phyloP scores from a whole-genome alignment of 2,888 invertebrate species.

The Hypselothyrea guttata region DNA sequence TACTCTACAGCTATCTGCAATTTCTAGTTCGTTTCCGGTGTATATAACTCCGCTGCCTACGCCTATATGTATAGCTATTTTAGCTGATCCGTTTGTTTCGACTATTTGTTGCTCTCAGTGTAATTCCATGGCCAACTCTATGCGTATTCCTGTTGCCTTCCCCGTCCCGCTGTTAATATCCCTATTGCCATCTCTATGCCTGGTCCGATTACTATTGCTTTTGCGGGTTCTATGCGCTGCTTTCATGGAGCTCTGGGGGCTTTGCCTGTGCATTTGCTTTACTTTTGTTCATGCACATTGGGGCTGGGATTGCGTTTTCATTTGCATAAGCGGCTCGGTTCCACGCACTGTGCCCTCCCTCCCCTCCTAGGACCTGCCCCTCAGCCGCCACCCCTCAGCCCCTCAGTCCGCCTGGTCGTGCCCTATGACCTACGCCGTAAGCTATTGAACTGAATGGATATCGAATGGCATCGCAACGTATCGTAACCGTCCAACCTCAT shows the following conservation, averaged over 20 bases:
- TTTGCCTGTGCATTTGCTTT: slow-evolving; percentile 33
- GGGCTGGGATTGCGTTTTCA: slow-evolving; percentile 34
- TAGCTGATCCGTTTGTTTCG: too few species aligned
- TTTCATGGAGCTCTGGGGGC: not conserved
- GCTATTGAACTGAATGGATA: slow-evolving; percentile 14
- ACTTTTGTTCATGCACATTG: slow-evolving; percentile 42
- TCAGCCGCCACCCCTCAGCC: not conserved
- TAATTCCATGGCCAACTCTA: too few species aligned
- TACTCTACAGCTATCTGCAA: too few species aligned
- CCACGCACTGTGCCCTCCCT: not conserved
- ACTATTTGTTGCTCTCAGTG: too few species aligned
- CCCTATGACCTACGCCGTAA: not conserved
- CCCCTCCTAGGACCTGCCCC: not conserved
- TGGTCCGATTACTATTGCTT: too few species aligned
- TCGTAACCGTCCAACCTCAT: slow-evolving; percentile 9
- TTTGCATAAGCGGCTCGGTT: slow-evolving; percentile 49
- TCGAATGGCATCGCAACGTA: not conserved
- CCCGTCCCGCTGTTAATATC: too few species aligned
- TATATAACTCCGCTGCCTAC: too few species aligned
- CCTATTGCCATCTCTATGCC: too few species aligned
- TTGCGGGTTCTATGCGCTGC: not conserved
- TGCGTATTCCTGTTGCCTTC: too few species aligned
- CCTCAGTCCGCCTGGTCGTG: too few species aligned
- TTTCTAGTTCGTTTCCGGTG: too few species aligned
- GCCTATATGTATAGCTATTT: too few species aligned